Conservation (phyloP, 2,888 invertebrate species). For the Temnothorax unifasciatus region DNA sequence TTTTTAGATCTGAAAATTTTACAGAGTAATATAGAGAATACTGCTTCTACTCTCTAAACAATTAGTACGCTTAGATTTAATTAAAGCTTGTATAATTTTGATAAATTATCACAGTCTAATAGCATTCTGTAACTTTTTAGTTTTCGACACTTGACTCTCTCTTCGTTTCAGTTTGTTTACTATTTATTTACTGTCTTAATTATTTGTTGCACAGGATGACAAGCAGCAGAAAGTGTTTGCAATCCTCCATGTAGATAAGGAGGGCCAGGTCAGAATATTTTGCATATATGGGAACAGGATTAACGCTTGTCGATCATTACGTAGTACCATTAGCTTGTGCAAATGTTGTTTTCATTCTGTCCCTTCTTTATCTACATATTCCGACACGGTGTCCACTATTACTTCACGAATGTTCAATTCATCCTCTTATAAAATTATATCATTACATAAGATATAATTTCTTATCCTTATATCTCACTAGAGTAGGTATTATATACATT, state of each 20-base stretch:
- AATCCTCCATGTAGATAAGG: constrained; percentile 86
- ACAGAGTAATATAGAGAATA: background rate
- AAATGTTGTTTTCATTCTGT: constrained; percentile 72
- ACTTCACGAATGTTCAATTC: background rate
- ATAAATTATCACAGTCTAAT: constrained; percentile 14
- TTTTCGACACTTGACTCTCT: constrained; percentile 12
- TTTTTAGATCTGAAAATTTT: background rate
- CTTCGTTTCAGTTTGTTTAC: constrained; percentile 59
- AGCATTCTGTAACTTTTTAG: constrained; percentile 13
- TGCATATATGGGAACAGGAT: constrained; percentile 78
- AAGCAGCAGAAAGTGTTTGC: constrained; percentile 86
- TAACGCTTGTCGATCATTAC: constrained; percentile 65
- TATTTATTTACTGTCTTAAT: constrained; percentile 73
- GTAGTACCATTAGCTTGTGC: constrained; percentile 59
- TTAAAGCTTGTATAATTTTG: constrained; percentile 22
- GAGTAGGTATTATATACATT: background rate
- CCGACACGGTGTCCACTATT: background rate
- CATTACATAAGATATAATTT: background rate
- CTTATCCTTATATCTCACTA: background rate
- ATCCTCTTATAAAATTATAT: background rate
- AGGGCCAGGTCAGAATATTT: constrained; percentile 86
- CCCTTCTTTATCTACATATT: constrained; percentile 76
- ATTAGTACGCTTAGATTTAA: constrained; percentile 4
- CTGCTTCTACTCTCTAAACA: constrained; percentile 38
- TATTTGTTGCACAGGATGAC: constrained; percentile 86